A percentile compares a stretch with the other conserved stretches of the same genome.
Conservation (phyloP, 2,888 invertebrate genomes). For the Yponomeuta malinellus region DNA sequence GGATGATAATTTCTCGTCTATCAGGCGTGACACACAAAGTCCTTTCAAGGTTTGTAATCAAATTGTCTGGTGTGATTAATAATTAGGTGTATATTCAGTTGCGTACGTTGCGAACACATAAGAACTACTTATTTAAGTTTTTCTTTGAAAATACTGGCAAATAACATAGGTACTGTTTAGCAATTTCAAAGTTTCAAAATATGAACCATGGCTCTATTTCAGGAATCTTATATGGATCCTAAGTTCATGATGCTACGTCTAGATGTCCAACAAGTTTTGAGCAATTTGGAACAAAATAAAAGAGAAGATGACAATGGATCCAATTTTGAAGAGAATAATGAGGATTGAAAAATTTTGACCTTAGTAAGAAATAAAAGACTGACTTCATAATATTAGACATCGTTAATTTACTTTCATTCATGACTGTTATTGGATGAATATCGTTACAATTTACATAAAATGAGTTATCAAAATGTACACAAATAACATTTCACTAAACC, state of each 20-base stretch:
- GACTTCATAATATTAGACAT: constrained; percentile 40
- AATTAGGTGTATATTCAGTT: background rate
- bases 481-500: constrained; percentile 38
- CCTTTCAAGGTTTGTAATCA: constrained; percentile 35
- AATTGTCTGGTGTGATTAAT: background rate
- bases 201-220: constrained; percentile 24
- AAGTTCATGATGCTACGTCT: constrained; percentile 67
- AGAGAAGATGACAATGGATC: constrained; percentile 33
- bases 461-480: constrained; percentile 67
- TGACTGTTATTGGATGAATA: constrained; percentile 56
- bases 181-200: too few relatives aligned
- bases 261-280: constrained; percentile 64
- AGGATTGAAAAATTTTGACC: constrained; percentile 15
- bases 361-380: constrained; percentile 53
- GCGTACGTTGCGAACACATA: background rate
- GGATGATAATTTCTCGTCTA: constrained; percentile 1
- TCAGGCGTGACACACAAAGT: background rate
- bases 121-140: too few relatives aligned
- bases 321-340: constrained; percentile 24
- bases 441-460: constrained; percentile 37
- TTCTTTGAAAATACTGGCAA: too few relatives aligned
- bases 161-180: too few relatives aligned
- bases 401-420: constrained; percentile 56
- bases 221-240: constrained; percentile 64
- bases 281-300: constrained; percentile 50